Evolutionary conservation across 2,113 vertebrate species (phyloP).

Genomic region (Aspiorhynchus laticeps): DNA sequence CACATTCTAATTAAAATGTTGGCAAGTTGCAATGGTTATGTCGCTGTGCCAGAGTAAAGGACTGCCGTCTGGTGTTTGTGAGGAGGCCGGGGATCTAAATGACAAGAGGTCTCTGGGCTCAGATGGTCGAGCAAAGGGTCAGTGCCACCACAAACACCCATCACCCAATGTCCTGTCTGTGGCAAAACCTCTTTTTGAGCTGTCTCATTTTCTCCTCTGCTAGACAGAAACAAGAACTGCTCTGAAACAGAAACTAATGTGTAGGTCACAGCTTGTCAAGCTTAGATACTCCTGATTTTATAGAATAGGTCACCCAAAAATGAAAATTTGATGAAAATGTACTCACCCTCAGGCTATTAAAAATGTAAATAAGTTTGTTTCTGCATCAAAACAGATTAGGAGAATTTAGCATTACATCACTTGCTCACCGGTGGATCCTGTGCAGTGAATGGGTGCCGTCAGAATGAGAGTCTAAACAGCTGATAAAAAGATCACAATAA

Average conservation of each 20-base stretch:
- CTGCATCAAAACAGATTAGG: too few species aligned
- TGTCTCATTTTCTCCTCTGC: conserved; percentile 17
- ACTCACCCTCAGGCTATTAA: too few species aligned
- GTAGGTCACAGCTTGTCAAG: neutral
- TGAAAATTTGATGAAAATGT: too few species aligned
- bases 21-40: conserved; percentile 30
- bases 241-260: neutral
- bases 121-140: conserved; percentile 48
- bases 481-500: too few species aligned
- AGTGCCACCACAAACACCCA: conserved; percentile 38
- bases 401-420: too few species aligned
- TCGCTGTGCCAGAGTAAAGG: conserved; percentile 11
- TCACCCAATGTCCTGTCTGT: conserved; percentile 22
- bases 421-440: too few species aligned
- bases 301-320: too few species aligned
- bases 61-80: conserved; percentile 35
- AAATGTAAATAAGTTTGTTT: too few species aligned
- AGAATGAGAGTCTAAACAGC: too few species aligned
- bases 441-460: too few species aligned
- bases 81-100: conserved; percentile 61
- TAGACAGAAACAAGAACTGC: neutral
- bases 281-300: neutral
- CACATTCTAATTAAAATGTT: conserved; percentile 20
- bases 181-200: neutral
- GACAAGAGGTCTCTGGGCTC: conserved; percentile 58